phyloP scores from a whole-genome alignment of 23 tunicate genomes.

The Aplidium turbinatum region DNA sequence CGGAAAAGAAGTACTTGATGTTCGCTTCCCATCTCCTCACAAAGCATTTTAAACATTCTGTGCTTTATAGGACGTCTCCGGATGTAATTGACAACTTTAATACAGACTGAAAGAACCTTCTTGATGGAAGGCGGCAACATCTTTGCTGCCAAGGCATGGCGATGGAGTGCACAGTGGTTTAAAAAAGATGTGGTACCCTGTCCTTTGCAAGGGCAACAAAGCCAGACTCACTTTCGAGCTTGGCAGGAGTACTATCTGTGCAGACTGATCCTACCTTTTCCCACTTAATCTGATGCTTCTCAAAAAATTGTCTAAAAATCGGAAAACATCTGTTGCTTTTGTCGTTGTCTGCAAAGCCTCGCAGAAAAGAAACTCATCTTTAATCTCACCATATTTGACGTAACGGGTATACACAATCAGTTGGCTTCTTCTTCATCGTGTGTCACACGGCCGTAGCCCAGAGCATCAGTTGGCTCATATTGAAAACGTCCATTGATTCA shows the following conservation, averaged over 20 bases:
- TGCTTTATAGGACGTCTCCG: conserved; percentile 2
- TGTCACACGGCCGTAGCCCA: too few relatives aligned
- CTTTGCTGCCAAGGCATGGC: conserved; percentile 17
- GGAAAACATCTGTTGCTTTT: conserved; percentile 1
- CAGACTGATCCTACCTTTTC: conserved; percentile 6
- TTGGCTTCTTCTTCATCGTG: too few relatives aligned
- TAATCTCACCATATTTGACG: not conserved
- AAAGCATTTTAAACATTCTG: conserved; percentile 1
- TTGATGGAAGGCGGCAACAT: not conserved
- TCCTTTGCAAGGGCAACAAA: not conserved
- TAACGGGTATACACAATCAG: not conserved
- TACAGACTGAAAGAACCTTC: not conserved
- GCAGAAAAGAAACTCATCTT: not conserved
- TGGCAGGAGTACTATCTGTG: not conserved
- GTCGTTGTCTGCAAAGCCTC: not conserved
- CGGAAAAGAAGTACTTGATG: not conserved
- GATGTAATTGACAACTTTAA: conserved; percentile 5
- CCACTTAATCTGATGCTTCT: conserved; percentile 19
- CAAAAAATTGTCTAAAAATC: conserved; percentile 11
- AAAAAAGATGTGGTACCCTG: not conserved
- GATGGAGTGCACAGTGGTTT: not conserved
- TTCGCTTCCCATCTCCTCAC: conserved; percentile 2
- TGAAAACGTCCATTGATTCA: not conserved
- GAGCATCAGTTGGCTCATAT: not conserved
- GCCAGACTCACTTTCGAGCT: not conserved